Evolutionary conservation across 2,113 vertebrate species (phyloP), one percentile per base, ranked within the genome.

Genomic region (Elephantulus edwardii): DNA sequence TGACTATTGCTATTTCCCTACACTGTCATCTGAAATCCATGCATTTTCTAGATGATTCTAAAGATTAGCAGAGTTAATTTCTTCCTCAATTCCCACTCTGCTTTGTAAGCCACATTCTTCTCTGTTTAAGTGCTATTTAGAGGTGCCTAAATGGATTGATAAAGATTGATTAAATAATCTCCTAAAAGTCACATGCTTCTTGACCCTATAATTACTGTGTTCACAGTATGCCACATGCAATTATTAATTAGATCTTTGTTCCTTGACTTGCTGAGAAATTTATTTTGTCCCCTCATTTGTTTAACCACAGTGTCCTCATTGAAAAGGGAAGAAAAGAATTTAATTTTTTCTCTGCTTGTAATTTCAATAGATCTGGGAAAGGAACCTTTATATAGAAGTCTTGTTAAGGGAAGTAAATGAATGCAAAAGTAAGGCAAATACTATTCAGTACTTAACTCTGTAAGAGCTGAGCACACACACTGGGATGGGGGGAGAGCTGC

Each of bases 271-370:
- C 54, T 72, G 58, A 44, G 52, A 13, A 60, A 30, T 58, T 89
- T 66, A 35, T 44, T 64, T 83, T 79, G 33, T 68, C 33, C 16
- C 54, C 44, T 84, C 54, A 13, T 8, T 54, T 33, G 16, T 68
- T 91, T 91, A 72, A 66, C 30, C 33, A 87, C 81, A 50, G 22
- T 42, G 64, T 16, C 17, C n/a, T 77, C 70, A 70, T 74, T 72
- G 44, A 56, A 24, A 88, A 85, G 7, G 6, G 66, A 77, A 92
- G 76, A 84, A 84, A 56, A 44, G 52, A 35, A 62, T 26, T 28
- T 22, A 90, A 66, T 78, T 60, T 66, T 48, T 72, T 92, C 6
- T 82, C 86, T 58, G 54, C 76, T 90, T 93, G 35, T 20, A 77
- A 56, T 76, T 77, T 2, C 35, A 42, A 6, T 48, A 68, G n/a